Conservation (phyloP, 2,888 invertebrate species). For the Metalampra italica region DNA sequence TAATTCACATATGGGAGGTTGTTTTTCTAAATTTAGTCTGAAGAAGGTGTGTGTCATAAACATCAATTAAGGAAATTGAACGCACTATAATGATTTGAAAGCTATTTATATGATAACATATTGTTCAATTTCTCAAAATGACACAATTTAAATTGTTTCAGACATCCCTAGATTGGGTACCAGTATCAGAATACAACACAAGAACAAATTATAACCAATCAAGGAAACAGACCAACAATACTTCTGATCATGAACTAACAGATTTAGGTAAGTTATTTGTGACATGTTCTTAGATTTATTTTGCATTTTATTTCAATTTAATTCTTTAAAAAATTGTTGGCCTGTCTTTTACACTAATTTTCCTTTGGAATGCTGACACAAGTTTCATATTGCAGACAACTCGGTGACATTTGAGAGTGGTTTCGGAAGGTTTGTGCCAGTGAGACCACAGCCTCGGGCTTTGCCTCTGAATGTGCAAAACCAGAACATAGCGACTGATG, state of each 20-base stretch:
- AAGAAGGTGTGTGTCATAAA: constrained; percentile 55
- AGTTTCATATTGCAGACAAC: constrained; percentile 55
- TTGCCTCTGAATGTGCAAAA: constrained; percentile 66
- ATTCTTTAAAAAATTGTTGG: no score
- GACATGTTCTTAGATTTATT: not conserved
- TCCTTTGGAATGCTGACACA: no score
- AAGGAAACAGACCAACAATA: constrained; percentile 69
- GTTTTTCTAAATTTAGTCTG: constrained; percentile 66
- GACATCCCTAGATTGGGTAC: constrained; percentile 76
- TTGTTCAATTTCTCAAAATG: not conserved
- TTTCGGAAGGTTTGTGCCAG: constrained; percentile 73
- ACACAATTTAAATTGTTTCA: constrained; percentile 38
- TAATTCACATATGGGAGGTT: constrained; percentile 62
- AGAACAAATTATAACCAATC: constrained; percentile 68
- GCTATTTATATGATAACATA: not conserved
- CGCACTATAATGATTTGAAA: not conserved
- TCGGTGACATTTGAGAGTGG: constrained; percentile 68
- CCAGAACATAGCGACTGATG: constrained; percentile 53
- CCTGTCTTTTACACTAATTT: no score
- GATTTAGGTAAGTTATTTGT: constrained; percentile 59
- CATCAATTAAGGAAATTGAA: constrained; percentile 3
- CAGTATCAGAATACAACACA: constrained; percentile 72
- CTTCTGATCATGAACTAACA: constrained; percentile 68
- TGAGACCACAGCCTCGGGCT: constrained; percentile 69
- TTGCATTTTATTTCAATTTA: no score